These are phyloP conservation scores for Sceloporus undulatus DNA, from an alignment of 2,113 vertebrate genomes.

Conservation along the genomic window DNA sequence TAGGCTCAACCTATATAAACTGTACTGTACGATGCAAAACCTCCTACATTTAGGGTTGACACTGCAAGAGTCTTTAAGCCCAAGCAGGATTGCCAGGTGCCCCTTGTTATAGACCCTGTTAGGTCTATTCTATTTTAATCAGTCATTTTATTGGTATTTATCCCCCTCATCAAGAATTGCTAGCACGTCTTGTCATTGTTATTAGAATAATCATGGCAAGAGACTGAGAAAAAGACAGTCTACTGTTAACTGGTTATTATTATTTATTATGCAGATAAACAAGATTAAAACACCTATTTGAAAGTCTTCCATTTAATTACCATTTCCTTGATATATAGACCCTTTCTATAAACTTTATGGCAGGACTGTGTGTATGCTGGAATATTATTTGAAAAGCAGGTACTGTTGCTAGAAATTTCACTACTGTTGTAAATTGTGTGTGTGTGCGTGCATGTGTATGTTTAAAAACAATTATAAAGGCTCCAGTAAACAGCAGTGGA, in stretches of 20 bases:
- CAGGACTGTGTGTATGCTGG: not conserved
- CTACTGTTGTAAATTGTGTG: not conserved
- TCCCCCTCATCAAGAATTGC: not conserved
- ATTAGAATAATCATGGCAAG: not conserved
- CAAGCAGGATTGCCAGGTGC: too few relatives aligned
- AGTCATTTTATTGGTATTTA: slow-evolving; percentile 7
- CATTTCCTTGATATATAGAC: not conserved
- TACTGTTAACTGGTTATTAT: not conserved
- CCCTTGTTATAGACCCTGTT: not conserved
- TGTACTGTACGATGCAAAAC: too few relatives aligned
- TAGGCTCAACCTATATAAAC: too few relatives aligned
- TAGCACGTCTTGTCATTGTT: not conserved
- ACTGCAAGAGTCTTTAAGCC: too few relatives aligned
- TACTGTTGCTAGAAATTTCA: not conserved
- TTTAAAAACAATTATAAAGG: not conserved
- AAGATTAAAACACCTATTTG: not conserved
- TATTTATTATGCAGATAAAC: not conserved
- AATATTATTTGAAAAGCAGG: not conserved
- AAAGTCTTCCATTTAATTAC: not conserved
- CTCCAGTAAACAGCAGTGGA: too few relatives aligned
- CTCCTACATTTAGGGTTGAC: not conserved
- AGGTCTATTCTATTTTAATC: not conserved
- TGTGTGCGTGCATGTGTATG: too few relatives aligned
- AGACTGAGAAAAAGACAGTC: not conserved
- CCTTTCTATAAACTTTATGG: not conserved